Base-by-base conservation (phyloP, 2,888 invertebrate genomes). In the Campoplex capitator region DNA sequence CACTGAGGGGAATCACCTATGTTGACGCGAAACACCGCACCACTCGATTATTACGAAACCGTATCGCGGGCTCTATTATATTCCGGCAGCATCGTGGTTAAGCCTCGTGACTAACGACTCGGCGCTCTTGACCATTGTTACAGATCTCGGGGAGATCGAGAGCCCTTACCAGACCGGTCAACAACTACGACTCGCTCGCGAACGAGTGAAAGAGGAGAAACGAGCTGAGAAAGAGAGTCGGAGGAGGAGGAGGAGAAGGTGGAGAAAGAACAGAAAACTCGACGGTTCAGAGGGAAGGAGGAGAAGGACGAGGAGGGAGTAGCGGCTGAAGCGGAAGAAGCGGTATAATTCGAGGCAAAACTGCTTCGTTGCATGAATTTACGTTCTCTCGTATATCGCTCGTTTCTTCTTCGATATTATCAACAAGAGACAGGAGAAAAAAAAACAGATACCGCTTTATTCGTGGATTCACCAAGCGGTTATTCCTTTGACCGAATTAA, bases 161-260 rank as follows among this genome's bases (percentile, higher is more conserved):
- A 35, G 76, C 45, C 78, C 77, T 83, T 83, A 80, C 74, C 83
- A 84, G 87, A 86, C 87, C 89, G 88, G 87, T 89, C 89, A 87
- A 86, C 86, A 85, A 23, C 23, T 23, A 73, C 58, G 45, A 51
- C 71, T 42, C 28, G 56, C 32, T 16, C 42, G 84, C 32, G 83
- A 58, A 80, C 81, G 83, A 85, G 80, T 71, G 83, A 56, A 85
- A 81, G 70, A 58, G 18, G 54, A 65, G 58, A 2, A 71, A 74
- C 67, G 68, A 83, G 70, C 79, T n/a, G 75, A 56, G 82, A 32
- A 78, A 70, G 74, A 77, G 74, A 77, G 67, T 32, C 18, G 62
- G 65, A 77, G 75, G 58, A 48, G 78, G 28, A 75, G 70, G 51
- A 54, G 75, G 51, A 68, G 79, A 48, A 70, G 80, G 73, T 42